Conservation (phyloP, 2,888 invertebrate genomes). For the Isotomurus palustris region DNA sequence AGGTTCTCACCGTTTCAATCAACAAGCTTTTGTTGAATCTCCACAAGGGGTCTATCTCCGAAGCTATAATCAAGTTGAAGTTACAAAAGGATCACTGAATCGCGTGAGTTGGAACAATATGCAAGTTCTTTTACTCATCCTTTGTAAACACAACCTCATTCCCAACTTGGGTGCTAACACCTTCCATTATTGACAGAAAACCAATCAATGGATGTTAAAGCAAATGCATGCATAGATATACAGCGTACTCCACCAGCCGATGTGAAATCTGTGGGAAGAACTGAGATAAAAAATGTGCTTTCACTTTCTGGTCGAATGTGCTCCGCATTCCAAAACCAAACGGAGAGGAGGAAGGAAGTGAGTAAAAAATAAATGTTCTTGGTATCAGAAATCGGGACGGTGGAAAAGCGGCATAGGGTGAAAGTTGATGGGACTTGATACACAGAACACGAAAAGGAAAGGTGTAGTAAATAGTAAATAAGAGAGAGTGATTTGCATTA, state of each 20-base stretch:
- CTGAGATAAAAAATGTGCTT: too few species aligned
- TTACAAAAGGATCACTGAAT: slow-evolving; percentile 1
- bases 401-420: too few species aligned
- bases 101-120: slow-evolving; percentile 9
- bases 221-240: too few species aligned
- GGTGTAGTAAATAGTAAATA: background rate
- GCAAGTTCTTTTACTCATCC: background rate
- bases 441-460: too few species aligned
- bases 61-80: background rate
- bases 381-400: too few species aligned
- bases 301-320: too few species aligned
- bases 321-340: too few species aligned
- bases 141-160: slow-evolving; percentile 9
- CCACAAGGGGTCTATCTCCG: slow-evolving; percentile 19
- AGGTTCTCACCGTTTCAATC: slow-evolving; percentile 33
- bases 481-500: slow-evolving; percentile 1
- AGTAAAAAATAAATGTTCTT: too few species aligned
- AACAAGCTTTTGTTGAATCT: slow-evolving; percentile 28
- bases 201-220: slow-evolving; percentile 14
- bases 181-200: slow-evolving; percentile 10
- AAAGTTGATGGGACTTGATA: too few species aligned
- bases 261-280: too few species aligned
- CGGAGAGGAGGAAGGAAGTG: too few species aligned
- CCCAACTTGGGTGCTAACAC: slow-evolving; percentile 9
- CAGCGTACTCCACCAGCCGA: too few species aligned